These are phyloP conservation scores for Furnarius figulus DNA, from an alignment of 2,113 vertebrate genomes.

Conservation along the genomic window DNA sequence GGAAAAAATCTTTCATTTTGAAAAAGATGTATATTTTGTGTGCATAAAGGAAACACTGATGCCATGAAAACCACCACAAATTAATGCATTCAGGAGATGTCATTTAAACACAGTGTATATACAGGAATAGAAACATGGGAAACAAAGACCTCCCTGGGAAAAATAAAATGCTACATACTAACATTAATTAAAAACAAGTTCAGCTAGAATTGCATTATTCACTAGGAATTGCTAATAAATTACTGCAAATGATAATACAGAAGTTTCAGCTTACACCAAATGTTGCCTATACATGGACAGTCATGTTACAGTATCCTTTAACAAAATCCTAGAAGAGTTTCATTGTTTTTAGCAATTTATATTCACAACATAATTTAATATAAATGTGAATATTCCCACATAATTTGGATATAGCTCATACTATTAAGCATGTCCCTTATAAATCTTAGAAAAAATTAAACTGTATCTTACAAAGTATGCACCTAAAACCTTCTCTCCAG, in stretches of 20 bases:
- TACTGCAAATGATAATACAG: neutral
- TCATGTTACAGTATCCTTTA: neutral
- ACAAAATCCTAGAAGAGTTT: neutral
- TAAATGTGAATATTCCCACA: neutral
- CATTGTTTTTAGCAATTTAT: neutral
- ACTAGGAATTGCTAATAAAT: neutral
- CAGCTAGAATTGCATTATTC: neutral
- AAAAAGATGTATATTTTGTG: neutral
- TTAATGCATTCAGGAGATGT: neutral
- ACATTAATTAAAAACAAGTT: neutral
- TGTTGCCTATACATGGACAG: neutral
- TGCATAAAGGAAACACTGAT: neutral
- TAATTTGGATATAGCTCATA: neutral
- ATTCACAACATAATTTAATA: neutral
- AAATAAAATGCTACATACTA: neutral
- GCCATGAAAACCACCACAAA: neutral
- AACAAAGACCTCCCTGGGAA: neutral
- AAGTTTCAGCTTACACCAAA: neutral
- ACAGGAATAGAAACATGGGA: neutral
- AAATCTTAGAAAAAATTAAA: neutral
- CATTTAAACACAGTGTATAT: neutral
- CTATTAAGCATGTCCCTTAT: neutral
- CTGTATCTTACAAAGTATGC: neutral
- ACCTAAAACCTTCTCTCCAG: neutral
- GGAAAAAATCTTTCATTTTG: neutral